Base-by-base conservation (phyloP, 2,797 vertebrate species). In the Pygocentrus nattereri region DNA sequence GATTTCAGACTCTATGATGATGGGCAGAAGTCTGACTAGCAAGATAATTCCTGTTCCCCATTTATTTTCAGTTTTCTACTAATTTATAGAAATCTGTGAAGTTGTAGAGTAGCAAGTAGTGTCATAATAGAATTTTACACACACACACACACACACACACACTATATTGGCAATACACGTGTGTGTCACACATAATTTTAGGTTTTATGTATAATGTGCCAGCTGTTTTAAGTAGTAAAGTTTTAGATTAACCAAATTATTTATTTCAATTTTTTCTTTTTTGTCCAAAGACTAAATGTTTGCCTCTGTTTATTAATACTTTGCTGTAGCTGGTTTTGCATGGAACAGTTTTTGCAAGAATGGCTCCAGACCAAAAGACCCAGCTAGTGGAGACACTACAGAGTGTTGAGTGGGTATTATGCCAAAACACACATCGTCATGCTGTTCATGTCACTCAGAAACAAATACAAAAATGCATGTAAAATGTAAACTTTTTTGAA, bases 341-440 rank as follows among this genome's bases (percentile, higher is more conserved):
- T 0, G 98, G 98, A 76, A 99, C 98, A 0, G 97, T 99, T 79
- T 99, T 99, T 91, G 98, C 98, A 81, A 95, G 98, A 85, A 99
- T 99, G 98, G 97, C 98, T 0, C 98, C 98, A 0, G 97, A 99
- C 88, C 98, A 99, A 94, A 99, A 99, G 91, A 99, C 98, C 0
- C 97, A 99, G 82, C 88, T 99, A 85, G 93, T 99, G 85, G 98
- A 99, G 91, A 95, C 95, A 0, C 91, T 99, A 75, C 98, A 99
- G 90, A 97, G 95, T 18, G 97, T 99, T 1, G 98, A 99, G 98
- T 99, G 85, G 95, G 98, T 98, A 86, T 69, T n/a, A 49, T 68
- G 31, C 19, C n/a, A 38, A 61, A 15, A 25, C 52, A 56, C 4
- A 67, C 67, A n/a, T 52, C 13, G 12, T 30, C 4, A 15, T 23